Base-by-base conservation (phyloP, 1,140 invertebrate species). In the Trachymyrmex septentrionalis region DNA sequence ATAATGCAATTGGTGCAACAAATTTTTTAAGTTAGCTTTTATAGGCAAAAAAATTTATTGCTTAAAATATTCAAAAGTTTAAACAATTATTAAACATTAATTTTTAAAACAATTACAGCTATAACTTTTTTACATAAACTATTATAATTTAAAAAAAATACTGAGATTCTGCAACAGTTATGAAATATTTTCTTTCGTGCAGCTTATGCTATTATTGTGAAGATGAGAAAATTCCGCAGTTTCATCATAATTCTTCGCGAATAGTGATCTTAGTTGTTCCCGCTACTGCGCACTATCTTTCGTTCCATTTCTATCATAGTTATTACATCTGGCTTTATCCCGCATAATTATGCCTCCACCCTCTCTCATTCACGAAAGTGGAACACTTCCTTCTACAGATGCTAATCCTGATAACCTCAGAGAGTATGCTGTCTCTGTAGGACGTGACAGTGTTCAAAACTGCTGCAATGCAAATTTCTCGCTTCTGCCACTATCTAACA, bases 361-460 rank as follows among this genome's bases (percentile, higher is more conserved):
- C 72, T 77, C 76, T 82, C 73, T 59, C 64, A 71, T 82, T 82
- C 73, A 86, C 75, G 92, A 92, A 93, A 94, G 89, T 92, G 64
- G 90, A 92, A 86, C 92, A 92, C 91, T 93, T 94, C 93, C 93
- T 93, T 91, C 89, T 90, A 88, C 72, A 89, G 92, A 93, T 91
- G 89, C 71, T 92, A 93, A 94, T 93, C 90, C 85, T 76, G 77
- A 88, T 90, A 91, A 93, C 91, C 90, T 89, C 87, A 89, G 82
- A 87, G 89, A 84, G 53, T 63, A 57, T 53, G 24, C 50, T 50
- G 78, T 80, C 78, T 73, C 50, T 59, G 21, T 21, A 55, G 19
- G 59, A 91, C 88, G 81, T 88, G 89, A 88, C 81, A 90, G 55
- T 55, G 44, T 85, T 90, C 86, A 81, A 87, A 89, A 87, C 66